Evolutionary conservation across 2,797 vertebrate species (phyloP).

Genomic region (Bradypus variegatus): DNA sequence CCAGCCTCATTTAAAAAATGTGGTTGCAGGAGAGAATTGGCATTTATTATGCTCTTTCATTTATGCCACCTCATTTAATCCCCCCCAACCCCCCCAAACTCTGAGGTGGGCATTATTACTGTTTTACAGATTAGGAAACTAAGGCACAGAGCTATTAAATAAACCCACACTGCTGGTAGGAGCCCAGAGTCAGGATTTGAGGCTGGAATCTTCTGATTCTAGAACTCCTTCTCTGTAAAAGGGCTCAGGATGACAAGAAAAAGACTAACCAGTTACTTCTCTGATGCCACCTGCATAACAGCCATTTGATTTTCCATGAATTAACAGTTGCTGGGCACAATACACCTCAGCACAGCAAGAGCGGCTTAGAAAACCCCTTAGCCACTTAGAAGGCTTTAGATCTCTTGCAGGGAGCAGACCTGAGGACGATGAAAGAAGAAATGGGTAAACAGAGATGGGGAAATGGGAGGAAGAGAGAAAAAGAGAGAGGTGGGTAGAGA

Average conservation of each 20-base stretch:
- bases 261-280: background rate
- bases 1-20: background rate
- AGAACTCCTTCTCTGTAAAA: constrained; percentile 2
- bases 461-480: background rate
- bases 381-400: background rate
- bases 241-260: background rate
- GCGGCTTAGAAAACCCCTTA: background rate
- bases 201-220: background rate
- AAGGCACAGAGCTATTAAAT: background rate
- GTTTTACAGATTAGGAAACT: constrained; percentile 14
- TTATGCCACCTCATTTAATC: background rate
- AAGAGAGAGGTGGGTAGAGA: background rate
- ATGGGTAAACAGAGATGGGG: background rate
- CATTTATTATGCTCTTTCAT: constrained; percentile 23
- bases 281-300: background rate
- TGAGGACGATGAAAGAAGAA: background rate
- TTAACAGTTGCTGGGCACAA: background rate
- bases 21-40: background rate
- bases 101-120: background rate
- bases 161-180: background rate
- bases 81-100: background rate
- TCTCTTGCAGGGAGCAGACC: constrained; percentile 7
- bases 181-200: background rate
- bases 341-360: background rate
- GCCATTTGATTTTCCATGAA: background rate